Evolutionary conservation across 2,113 vertebrate species (phyloP).

Genomic region (Taxidea taxus): DNA sequence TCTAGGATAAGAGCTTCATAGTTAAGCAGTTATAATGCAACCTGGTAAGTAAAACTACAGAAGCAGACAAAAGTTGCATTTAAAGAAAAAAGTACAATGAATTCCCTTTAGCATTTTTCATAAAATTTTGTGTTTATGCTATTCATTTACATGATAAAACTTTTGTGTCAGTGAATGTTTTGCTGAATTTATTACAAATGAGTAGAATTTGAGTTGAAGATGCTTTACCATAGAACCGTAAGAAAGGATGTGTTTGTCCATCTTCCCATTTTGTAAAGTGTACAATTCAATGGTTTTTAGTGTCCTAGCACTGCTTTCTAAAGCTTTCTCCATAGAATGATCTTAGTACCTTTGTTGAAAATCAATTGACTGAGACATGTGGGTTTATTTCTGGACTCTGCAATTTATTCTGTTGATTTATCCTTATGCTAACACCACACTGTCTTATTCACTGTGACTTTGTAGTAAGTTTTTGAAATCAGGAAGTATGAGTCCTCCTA

Average conservation of each 20-base stretch:
- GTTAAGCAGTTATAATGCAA: not conserved
- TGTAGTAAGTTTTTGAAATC: conserved; percentile 15
- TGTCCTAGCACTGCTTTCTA: not conserved
- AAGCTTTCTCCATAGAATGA: not conserved
- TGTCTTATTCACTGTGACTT: not conserved
- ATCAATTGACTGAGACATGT: not conserved
- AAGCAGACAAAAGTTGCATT: not conserved
- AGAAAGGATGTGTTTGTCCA: not conserved
- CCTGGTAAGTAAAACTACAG: not conserved
- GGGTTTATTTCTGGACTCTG: conserved; percentile 21
- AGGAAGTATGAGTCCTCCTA: not conserved
- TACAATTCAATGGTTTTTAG: not conserved
- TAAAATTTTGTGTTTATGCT: conserved; percentile 9
- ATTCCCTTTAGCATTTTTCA: not conserved
- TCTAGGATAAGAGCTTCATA: not conserved
- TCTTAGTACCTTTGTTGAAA: not conserved
- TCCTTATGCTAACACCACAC: not conserved
- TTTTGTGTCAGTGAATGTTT: not conserved
- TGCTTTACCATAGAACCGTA: not conserved
- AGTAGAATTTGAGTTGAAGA: not conserved
- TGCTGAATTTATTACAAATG: not conserved
- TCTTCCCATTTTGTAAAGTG: not conserved
- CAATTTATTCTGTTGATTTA: not conserved
- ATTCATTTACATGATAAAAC: not conserved
- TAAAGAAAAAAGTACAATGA: not conserved